Evolutionary conservation across 1,140 invertebrate genomes (phyloP), one percentile per base, ranked within the genome.

Genomic region (Cecropterus lyciades): DNA sequence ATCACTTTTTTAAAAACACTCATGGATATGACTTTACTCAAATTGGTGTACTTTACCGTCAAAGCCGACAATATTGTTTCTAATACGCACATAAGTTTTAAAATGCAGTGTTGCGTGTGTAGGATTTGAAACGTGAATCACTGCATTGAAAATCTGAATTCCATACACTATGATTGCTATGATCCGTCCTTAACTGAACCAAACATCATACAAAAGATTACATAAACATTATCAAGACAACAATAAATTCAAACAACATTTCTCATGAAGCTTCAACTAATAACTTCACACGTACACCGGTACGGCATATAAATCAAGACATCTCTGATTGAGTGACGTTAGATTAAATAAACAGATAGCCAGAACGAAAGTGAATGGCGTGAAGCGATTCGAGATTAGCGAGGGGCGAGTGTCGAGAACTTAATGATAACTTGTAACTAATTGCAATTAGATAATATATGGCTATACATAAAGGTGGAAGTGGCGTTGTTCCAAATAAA

Each of bases 331-430:
- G 57, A 60, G 43, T 49, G 57, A 49, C 45, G 57, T 60, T 60
- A 60, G 57, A 60, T 60, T 60, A 60, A 60, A 60, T 60, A 60
- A 60, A 60, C 57, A 60, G 57, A 60, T 60, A 60, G 57, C 24
- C 27, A 27, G 43, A 60, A 60, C 57, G 57, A 60, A 60, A 60
- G 57, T 60, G 43, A 60, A 60, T 49, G 57, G 57, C 57, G 57
- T 60, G 57, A 60, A 48, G 43, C 57, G 11, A 37, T 24, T 27
- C 17, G 45, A 46, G 57, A 60, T 60, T 60, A 60, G 45, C 27
- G 43, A 60, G 15, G 37, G 48, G 48, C 48, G 48, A 51, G 48
- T 51, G 13, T 24, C 48, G 48, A 52, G 45, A 17, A 14, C 16
- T 46, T 46, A 46, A 46, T 46, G 45, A 46, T 17, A 46, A 4